Percentiles rank a stretch among this genome's conserved stretches.
These are phyloP conservation scores for Glaucopsyche alexis DNA, from an alignment of 2,888 invertebrate species.

Conservation along the genomic window DNA sequence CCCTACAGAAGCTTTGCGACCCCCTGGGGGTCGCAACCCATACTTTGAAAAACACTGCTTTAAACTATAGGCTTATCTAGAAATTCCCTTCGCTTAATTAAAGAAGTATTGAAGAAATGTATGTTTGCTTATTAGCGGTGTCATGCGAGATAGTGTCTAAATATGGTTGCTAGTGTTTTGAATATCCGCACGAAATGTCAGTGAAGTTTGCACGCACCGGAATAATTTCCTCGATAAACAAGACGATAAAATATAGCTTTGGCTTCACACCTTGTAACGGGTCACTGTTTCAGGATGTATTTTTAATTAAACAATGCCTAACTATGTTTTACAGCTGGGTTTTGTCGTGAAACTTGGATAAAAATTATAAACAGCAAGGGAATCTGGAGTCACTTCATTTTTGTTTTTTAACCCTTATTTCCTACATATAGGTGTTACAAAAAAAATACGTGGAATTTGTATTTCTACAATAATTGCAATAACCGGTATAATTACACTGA, in stretches of 20 bases:
- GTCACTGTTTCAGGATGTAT: neutral
- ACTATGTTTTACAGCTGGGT: neutral
- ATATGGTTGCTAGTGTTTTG: constrained; percentile 14
- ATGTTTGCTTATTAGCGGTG: neutral
- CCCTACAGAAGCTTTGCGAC: no score
- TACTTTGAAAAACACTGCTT: no score
- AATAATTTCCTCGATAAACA: neutral
- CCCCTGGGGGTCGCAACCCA: no score
- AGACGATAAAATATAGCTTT: constrained; percentile 4
- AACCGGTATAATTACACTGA: no score
- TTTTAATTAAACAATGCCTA: neutral
- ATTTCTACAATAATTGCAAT: no score
- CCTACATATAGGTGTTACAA: neutral
- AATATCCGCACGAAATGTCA: constrained; percentile 28
- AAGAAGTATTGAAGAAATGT: neutral
- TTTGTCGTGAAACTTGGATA: neutral
- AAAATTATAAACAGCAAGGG: neutral
- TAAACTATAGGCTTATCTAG: no score
- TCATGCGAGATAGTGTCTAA: constrained; percentile 5
- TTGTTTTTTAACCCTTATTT: neutral
- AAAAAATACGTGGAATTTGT: no score
- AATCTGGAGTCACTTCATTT: neutral
- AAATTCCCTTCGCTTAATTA: neutral
- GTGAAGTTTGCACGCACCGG: constrained; percentile 15
- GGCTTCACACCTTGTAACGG: constrained; percentile 20